Percentiles rank a stretch among this genome's conserved stretches.
These are phyloP conservation scores for Hesperophylax magnus DNA, from an alignment of 1,140 invertebrate genomes.

Conservation along the genomic window DNA sequence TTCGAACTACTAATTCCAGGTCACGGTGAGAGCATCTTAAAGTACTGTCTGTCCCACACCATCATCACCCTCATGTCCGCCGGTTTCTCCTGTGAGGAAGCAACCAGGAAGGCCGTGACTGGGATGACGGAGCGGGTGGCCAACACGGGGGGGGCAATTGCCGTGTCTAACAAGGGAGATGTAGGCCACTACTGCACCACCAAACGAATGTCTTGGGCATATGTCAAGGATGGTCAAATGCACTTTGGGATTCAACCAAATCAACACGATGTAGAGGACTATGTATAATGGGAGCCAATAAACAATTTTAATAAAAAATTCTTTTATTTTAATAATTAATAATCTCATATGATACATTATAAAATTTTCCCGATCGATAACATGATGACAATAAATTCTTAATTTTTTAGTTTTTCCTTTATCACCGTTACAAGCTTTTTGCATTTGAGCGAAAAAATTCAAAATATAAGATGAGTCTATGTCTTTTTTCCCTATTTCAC, in stretches of 20 bases:
- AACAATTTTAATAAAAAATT: too few relatives aligned
- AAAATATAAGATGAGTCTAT: too few relatives aligned
- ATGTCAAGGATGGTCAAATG: slow-evolving; percentile 69
- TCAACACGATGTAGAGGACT: slow-evolving; percentile 40
- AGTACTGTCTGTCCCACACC: slow-evolving; percentile 76
- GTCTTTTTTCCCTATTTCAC: too few relatives aligned
- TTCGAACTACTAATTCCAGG: slow-evolving; percentile 65
- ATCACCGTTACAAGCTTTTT: too few relatives aligned
- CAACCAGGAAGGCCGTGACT: slow-evolving; percentile 70
- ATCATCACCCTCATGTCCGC: slow-evolving; percentile 74
- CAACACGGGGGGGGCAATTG: slow-evolving; percentile 79
- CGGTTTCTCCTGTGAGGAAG: slow-evolving; percentile 68
- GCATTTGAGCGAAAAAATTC: too few relatives aligned
- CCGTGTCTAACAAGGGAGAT: slow-evolving; percentile 73
- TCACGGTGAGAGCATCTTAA: slow-evolving; percentile 78
- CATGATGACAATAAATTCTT: too few relatives aligned
- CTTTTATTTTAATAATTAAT: too few relatives aligned
- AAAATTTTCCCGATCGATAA: too few relatives aligned
- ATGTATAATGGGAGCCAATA: not conserved
- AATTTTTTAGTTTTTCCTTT: too few relatives aligned
- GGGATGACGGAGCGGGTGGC: slow-evolving; percentile 74
- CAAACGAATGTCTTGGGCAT: slow-evolving; percentile 80
- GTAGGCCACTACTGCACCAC: slow-evolving; percentile 77
- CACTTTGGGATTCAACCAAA: slow-evolving; percentile 70
- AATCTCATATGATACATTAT: too few relatives aligned